Base-by-base conservation (phyloP, 1,140 invertebrate genomes). In the Macrocentrus cingulum region DNA sequence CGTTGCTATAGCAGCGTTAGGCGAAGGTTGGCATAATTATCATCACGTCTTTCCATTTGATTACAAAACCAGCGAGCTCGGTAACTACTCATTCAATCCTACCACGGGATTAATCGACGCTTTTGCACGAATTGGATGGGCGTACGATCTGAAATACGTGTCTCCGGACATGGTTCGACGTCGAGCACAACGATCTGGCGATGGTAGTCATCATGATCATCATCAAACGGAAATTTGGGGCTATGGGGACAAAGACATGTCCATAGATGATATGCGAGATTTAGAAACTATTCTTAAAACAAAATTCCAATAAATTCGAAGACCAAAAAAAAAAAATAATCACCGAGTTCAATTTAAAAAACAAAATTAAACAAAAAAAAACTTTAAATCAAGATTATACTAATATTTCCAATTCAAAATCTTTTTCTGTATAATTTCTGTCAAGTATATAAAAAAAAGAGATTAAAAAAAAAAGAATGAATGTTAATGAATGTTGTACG, bases 11-110 rank as follows among this genome's bases (percentile, higher is more conserved):
- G 84, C 86, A 13, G 85, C 90, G 0, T 69, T 91, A 8, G 91
- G 91, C 0, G 91, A 93, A 76, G 94, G 93, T 18, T 95, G 92
- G 88, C 94, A 97, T 74, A 97, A 97, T 77, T 98, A 94, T 77
- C 95, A 98, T 72, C 95, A 98, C 71, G 91, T 92, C 0, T 87
- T 87, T 55, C 93, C 94, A 0, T 91, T 88, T 84, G 95, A 98
- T 71, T 95, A 95, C 72, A 87, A 89, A 64, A 91, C 91, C 0
- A 88, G 89, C 1, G 94, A 97, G 66, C 77, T 91, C 1, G 89
- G 89, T 1, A 76, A 83, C 39, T 85, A 84, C 50, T 75, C 72
- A 6, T 80, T 85, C 37, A 91, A 92, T 64, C 65, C 87, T 1
- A 89, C 87, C 0, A 91, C 89, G 0, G 82, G 66, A 0, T 88